Evolutionary conservation across 2,888 invertebrate species (phyloP), one percentile per base, ranked within the genome.

Genomic region (Chelonus formosanus): DNA sequence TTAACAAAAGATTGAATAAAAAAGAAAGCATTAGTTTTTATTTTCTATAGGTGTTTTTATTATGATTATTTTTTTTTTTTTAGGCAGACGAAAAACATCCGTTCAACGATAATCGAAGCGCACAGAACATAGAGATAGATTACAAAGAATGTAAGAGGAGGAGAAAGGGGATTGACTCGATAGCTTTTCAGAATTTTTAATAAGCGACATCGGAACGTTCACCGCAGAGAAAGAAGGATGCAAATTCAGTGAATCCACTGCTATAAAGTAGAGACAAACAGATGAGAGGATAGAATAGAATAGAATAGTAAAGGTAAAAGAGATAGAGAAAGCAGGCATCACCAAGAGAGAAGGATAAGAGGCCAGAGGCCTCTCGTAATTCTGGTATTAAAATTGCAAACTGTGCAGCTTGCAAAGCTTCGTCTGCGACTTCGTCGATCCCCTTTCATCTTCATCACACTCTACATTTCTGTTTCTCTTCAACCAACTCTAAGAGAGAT

Each of bases 351-450:
- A 55, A 62, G 36, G 62, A 43, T 63, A 47, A 34, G 58, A 56
- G 56, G 58, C 54, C 62, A 54, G 61, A 67, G 69, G 62, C 70
- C 71, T 72, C 74, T 73, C 70, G 74, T 78, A 79, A 78, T 76
- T 74, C 71, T 74, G 71, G 70, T 76, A 78, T 78, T 78, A 78
- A 78, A 78, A 78, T 79, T 78, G 79, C 78, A 79, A 78, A 78
- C 74, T 71, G 74, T 68, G 72, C 76, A 70, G 45, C 60, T 34
- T 5, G 54, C 32, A 58, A 58, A 58, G 58, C 58, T 59, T 36
- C 64, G 64, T 65, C 64, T 65, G 64, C 53, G 45, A 59, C 54
- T 47, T 55, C 36, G 54, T 65, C 65, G 50, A 65, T 59, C 45
- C 61, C 65, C 66, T 40, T 40, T 40, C 40, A 40, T 40, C 67